phyloP scores from a whole-genome alignment of 2,113 vertebrate species.

The Odocoileus hemionus region DNA sequence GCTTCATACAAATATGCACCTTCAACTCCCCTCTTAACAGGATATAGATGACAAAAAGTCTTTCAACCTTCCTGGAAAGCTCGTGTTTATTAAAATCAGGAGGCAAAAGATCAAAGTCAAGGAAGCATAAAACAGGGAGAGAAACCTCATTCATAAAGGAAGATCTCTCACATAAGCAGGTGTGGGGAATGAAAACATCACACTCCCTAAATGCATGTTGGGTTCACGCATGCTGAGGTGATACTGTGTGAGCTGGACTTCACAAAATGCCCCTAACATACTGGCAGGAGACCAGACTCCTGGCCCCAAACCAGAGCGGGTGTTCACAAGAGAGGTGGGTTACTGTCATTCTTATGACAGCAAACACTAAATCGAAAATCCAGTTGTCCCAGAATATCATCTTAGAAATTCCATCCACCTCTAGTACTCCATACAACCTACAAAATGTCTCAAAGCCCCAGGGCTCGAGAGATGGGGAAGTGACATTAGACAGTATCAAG shows the following conservation, averaged over 20 bases:
- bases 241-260: background rate
- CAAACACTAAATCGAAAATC: background rate
- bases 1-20: background rate
- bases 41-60: background rate
- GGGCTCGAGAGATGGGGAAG: background rate
- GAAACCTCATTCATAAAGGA: constrained; percentile 10
- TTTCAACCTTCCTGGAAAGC: background rate
- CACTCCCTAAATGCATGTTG: background rate
- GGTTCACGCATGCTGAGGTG: background rate
- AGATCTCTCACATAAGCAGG: background rate
- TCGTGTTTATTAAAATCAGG: constrained; percentile 22
- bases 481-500: background rate
- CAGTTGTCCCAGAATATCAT: background rate
- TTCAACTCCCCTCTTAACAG: background rate
- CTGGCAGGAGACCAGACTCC: background rate
- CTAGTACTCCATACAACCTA: background rate
- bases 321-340: background rate
- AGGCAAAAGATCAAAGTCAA: constrained; percentile 27
- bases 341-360: background rate
- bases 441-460: background rate
- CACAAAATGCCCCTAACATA: background rate
- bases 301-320: background rate
- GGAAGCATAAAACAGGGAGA: background rate
- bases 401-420: constrained; percentile 3
- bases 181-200: background rate